Base-by-base conservation (phyloP, 2,888 invertebrate genomes). In the Eremobia ochroleuca region DNA sequence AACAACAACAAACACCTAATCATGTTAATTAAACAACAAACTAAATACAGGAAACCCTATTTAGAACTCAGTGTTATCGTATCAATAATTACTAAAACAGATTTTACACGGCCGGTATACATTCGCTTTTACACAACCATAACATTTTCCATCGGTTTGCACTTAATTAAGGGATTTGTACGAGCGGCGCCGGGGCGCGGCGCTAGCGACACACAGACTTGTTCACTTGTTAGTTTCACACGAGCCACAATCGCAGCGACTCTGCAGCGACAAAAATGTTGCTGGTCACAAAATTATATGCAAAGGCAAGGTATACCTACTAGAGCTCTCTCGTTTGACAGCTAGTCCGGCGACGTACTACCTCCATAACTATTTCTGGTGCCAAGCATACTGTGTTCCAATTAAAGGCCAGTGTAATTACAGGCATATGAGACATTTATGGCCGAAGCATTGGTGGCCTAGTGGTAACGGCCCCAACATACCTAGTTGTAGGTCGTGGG, bases 141-240 rank as follows among this genome's bases (percentile, higher is more conserved):
- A 91, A 86, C 89, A 82, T 91, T 90, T 87, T 88, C 87, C 84
- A 82, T 87, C 74, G 89, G 89, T 92, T 93, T 92, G 91, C 92
- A 92, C 93, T 93, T 94, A 94, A 94, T 94, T 94, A 94, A 93
- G 91, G 92, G 93, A 93, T 94, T 93, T 93, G 91, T 91, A 87
- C 88, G 90, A 89, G 87, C 85, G 89, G 85, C 85, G 87, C 86
- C 87, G 83, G 87, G 90, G 86, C 77, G 90, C 86, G 89, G 89
- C 85, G 82, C 79, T 83, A 85, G 88, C 88, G 82, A 90, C 87
- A 79, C 73, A 90, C 88, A 74, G 79, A 70, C 85, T 85, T 71
- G 84, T 87, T 88, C 87, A 62, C 85, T 87, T 74, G 66, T 76
- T 87, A 8, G 18, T 40, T 58, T 21, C 55, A 75, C 25, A 75